These are phyloP conservation scores for Notamacropus eugenii DNA, from an alignment of 2,797 vertebrate genomes.

Conservation along the genomic window DNA sequence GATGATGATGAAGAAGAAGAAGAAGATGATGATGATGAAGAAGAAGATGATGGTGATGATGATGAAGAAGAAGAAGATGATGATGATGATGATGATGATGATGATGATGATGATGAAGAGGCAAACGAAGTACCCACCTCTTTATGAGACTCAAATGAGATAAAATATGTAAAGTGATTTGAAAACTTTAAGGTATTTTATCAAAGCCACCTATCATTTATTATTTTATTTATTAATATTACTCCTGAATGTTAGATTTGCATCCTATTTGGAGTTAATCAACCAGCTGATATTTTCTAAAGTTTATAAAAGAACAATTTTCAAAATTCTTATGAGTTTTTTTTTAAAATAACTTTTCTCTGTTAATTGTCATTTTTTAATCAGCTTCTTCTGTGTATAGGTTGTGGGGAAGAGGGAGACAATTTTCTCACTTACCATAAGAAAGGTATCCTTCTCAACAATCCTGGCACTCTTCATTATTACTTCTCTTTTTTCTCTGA, in stretches of 20 bases:
- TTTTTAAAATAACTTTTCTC: neutral
- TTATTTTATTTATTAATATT: neutral
- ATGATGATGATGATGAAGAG: neutral
- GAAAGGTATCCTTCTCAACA: neutral
- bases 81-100: neutral
- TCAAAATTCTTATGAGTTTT: neutral
- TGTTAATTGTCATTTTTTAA: neutral
- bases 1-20: neutral
- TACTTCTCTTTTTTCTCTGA: neutral
- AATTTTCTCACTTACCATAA: neutral
- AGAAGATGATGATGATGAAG: too few relatives aligned
- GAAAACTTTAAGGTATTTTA: neutral
- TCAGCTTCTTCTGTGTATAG: neutral
- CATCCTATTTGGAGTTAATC: neutral
- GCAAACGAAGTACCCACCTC: neutral
- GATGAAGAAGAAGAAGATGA: neutral
- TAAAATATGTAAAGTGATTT: neutral
- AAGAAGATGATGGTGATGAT: neutral
- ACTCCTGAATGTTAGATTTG: neutral
- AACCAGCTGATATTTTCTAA: neutral
- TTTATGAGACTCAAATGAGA: neutral
- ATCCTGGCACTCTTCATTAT: neutral
- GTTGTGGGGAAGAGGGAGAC: neutral
- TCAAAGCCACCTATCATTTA: neutral
- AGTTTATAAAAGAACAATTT: neutral